Base-by-base conservation (phyloP, 2,888 invertebrate genomes). In the Cheilosia urbana region DNA sequence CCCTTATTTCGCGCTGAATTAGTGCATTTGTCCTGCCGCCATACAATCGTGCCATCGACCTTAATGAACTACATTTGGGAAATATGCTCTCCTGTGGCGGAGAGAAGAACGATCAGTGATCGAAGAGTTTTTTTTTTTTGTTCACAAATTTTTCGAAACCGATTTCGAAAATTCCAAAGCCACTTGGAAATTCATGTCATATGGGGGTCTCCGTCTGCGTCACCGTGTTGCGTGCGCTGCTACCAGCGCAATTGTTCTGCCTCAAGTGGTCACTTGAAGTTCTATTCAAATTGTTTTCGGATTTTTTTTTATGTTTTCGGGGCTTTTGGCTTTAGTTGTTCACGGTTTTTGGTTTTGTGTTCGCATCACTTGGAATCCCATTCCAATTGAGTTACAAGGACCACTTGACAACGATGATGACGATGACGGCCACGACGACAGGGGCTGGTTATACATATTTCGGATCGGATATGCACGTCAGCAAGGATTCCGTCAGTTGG, bases 261-360 rank as follows among this genome's bases (percentile, higher is more conserved):
- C 45, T 85, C 81, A 85, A 85, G 85, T 81, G 85, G 85, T 72
- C 85, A 85, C 85, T 85, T 85, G 66, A 85, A 85, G 76, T 85
- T 81, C 81, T 85, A 77, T 85, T 85, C 81, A 81, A 85, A 72
- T 72, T 84, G 45, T 19, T 30, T 79, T 71, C 47, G 49, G n/a
- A 21, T 66, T 62, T 82, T 71, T 83, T 62, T 71, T 47, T 37
- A 17, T 27, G 4, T 40, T 30, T 77, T 72, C 65, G 17, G 73
- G 71, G 49, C 49, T 81, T 68, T 81, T 75, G 63, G 68, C 68
- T 79, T 63, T 69, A 76, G 63, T 69, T 76, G 55, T 68, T 62
- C 63, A 71, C 63, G 66, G 53, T 72, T 62, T 65, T 45, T 7
- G 19, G 51, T 55, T 72, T 62, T 72, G 72, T 78, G 72, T 83